Conservation (phyloP, 2,113 vertebrate genomes). For the Coptodon bakossiorum region DNA sequence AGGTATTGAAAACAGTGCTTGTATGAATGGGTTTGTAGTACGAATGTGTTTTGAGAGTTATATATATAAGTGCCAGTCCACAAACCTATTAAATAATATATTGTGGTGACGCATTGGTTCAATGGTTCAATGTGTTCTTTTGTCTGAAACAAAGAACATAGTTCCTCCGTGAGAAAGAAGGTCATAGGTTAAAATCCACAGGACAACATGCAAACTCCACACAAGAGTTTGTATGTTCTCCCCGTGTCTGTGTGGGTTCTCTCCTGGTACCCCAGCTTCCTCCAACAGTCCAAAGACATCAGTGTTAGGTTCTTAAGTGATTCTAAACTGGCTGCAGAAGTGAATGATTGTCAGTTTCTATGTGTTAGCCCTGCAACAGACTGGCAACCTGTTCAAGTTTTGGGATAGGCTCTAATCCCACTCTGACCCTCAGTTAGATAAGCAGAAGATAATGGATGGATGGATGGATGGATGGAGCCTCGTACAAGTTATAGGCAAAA, state of each 20-base stretch:
- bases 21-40: background rate
- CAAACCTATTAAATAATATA: background rate
- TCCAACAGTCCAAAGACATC: background rate
- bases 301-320: background rate
- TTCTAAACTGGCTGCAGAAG: background rate
- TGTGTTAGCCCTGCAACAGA: background rate
- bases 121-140: background rate
- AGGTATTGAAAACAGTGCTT: background rate
- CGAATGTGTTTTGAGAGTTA: background rate
- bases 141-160: background rate
- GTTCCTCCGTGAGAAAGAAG: background rate
- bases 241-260: accelerated
- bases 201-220: background rate
- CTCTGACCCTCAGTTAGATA: background rate
- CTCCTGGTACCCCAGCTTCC: background rate
- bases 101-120: background rate
- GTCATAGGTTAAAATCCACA: background rate
- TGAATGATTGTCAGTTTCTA: background rate
- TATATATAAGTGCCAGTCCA: background rate
- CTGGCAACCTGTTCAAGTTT: background rate
- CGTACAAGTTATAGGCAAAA: background rate
- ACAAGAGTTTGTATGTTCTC: background rate
- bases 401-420: background rate
- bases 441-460: background rate
- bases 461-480: background rate